Conservation (phyloP, 92 coral and sea anemone species). For the Pocillopora grandis region DNA sequence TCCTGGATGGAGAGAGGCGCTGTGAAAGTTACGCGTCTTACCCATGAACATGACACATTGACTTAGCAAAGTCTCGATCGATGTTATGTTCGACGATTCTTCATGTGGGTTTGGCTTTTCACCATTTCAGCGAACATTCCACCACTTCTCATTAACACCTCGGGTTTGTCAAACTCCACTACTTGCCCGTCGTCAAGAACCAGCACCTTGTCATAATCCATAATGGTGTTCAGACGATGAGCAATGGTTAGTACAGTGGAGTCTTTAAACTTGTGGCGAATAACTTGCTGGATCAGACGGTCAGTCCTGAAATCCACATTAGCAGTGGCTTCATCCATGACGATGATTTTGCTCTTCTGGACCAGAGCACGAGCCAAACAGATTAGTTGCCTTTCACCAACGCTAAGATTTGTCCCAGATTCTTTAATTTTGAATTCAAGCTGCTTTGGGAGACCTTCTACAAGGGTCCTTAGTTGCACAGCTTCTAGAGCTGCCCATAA, state of each 20-base stretch:
- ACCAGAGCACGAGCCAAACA: conserved; percentile 38
- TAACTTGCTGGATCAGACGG: conserved; percentile 26
- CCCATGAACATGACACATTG: too few relatives aligned
- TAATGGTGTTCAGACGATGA: conserved; percentile 34
- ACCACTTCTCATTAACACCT: conserved; percentile 21
- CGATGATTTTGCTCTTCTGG: conserved; percentile 30
- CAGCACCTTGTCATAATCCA: conserved; percentile 35
- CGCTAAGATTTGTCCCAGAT: conserved; percentile 23
- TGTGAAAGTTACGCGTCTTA: too few relatives aligned
- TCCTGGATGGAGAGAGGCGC: too few relatives aligned
- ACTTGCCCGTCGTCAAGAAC: conserved; percentile 33
- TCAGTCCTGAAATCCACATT: conserved; percentile 37
- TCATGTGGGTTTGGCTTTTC: conserved; percentile 1
- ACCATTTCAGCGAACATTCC: conserved; percentile 32
- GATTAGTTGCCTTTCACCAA: conserved; percentile 34
- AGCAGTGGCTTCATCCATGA: conserved; percentile 41
- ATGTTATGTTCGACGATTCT: not conserved
- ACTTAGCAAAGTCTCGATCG: not conserved
- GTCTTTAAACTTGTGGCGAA: conserved; percentile 24
- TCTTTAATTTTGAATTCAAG: conserved; percentile 10
- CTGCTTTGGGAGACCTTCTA: conserved; percentile 19
- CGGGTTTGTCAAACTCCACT: conserved; percentile 37
- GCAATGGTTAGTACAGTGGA: conserved; percentile 38
- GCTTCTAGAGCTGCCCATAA: conserved; percentile 34
- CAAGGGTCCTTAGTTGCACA: conserved; percentile 15